Evolutionary conservation across 2,888 invertebrate species (phyloP), one percentile per base, ranked within the genome.

Genomic region (Sarcophaga rosellei): DNA sequence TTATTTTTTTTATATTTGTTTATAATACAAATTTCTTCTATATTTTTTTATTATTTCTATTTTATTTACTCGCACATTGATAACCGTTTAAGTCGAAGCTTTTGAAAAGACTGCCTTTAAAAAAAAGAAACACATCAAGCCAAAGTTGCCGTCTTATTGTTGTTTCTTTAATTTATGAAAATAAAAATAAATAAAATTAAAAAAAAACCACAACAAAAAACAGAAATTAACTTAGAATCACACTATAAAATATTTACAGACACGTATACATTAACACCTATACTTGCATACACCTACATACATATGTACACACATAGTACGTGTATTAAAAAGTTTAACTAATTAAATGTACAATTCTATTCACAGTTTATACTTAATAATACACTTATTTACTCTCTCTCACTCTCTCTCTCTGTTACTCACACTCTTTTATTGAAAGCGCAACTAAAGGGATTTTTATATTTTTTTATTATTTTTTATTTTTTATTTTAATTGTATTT

Each of bases 71-170:
- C 65, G 53, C 59, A 23, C n/a, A 73, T 61, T 81, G 57, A 77
- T 73, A 66, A 77, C 85, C 81, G 85, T 73, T 76, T 69, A 35
- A 57, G n/a, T 77, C 53, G 23, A 81, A 66, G 77, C 63, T 44
- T 77, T 77, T 63, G 63, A 63, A 72, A 59, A 85, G 73, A 85
- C 85, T 85, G 73, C 68, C 80, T 84, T 21, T 10, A 69, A 78
- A 68, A 62, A 75, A 75, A 68, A 62, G 8, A 35, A 8, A 61
- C 61, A 53, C 65, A 75, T 70, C 23, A 75, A 77, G 35, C 44
- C 66, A 45, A 45, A 35, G 59, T 66, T 61, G 65, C 53, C 66
- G 17, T 23, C 70, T 70, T 65, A 4, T 15, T 76, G 53, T 75
- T 68, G 35, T 35, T 53, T 66, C 44, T 65, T 25, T 72, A 21